Evolutionary conservation across 2,888 invertebrate species (phyloP).

Genomic region (Deilephila elpenor): DNA sequence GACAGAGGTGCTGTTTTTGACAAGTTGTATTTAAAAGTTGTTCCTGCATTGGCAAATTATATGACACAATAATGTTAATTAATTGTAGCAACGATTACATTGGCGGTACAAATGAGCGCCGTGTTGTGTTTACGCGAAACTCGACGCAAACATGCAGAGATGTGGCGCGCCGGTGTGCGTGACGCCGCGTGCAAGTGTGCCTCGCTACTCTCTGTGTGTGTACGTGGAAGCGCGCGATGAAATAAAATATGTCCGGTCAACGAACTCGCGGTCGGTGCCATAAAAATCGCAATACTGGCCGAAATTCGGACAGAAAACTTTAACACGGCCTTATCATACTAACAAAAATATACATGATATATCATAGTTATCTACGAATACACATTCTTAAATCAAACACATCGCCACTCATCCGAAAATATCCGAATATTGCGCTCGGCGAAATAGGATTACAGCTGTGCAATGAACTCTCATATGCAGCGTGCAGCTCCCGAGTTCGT

Average conservation of each 20-base stretch:
- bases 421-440: slow-evolving; percentile 50
- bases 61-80: slow-evolving; percentile 64
- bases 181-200: slow-evolving; percentile 63
- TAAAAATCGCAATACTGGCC: slow-evolving; percentile 84
- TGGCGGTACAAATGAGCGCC: slow-evolving; percentile 67
- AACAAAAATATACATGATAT: slow-evolving; percentile 20
- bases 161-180: slow-evolving; percentile 65
- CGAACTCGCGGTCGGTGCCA: slow-evolving; percentile 81
- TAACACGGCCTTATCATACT: neutral
- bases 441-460: slow-evolving; percentile 62
- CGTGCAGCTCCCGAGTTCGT: slow-evolving; percentile 59
- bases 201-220: slow-evolving; percentile 74
- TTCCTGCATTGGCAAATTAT: slow-evolving; percentile 46
- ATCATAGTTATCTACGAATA: neutral
- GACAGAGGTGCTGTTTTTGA: slow-evolving; percentile 16
- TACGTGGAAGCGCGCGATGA: slow-evolving; percentile 84
- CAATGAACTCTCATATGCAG: slow-evolving; percentile 69
- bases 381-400: slow-evolving; percentile 41
- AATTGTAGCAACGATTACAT: slow-evolving; percentile 69
- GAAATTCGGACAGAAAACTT: slow-evolving; percentile 75
- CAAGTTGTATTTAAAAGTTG: slow-evolving; percentile 44
- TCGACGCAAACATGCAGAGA: slow-evolving; percentile 76
- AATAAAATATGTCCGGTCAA: slow-evolving; percentile 85
- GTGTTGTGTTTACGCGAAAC: slow-evolving; percentile 77
- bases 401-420: slow-evolving; percentile 42